Base-by-base conservation (phyloP, 2,113 vertebrate genomes). In the Ophthalmolycus amberensis region DNA sequence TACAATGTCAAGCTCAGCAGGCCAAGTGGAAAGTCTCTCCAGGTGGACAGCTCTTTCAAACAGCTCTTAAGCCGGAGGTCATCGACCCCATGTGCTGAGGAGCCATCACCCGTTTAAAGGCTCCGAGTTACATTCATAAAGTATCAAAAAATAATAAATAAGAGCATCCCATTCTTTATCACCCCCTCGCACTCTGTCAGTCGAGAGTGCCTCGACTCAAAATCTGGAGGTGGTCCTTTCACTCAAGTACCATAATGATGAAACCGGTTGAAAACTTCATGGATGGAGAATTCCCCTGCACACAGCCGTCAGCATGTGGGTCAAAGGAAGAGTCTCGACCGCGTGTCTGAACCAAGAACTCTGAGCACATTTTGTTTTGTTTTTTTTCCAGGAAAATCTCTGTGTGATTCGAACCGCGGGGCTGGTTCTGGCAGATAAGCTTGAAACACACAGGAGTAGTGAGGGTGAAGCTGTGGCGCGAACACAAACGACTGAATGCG, bases 31-130 rank as follows among this genome's bases (percentile, higher is more conserved):
- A 65, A 76, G 72, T 71, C 62, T 59, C 7, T 83, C 52, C 25
- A 22, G 58, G 58, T 72, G 70, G 73, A 77, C 73, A 82, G 46
- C 78, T 18, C 60, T 58, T 78, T 64, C 52, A 16, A 85, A 71
- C 20, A 42, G 72, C 52, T 72, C 74, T 80, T 56, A 38, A 50
- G 15, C 29, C 54, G 50, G 25, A 71, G 48, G 66, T 77, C 40
- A 32, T 59, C 9, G n/a, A 80, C 68, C 46, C 50, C 11, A 15
- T 60, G 59, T 38, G 40, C 58, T 42, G 60, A 32, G 77, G 38
- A 42, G 71, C 48, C n/a, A 40, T 34, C 48, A 6, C 2, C 12
- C 18, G 0, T 63, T 74, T 66, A 37, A 52, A 84, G n/a, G 70
- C 38, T 34, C 58, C 44, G 9, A 27, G 22, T 63, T 68, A n/a